phyloP scores from a whole-genome alignment of 2,797 vertebrate genomes.

The Parauchenoglanis punctatus region DNA sequence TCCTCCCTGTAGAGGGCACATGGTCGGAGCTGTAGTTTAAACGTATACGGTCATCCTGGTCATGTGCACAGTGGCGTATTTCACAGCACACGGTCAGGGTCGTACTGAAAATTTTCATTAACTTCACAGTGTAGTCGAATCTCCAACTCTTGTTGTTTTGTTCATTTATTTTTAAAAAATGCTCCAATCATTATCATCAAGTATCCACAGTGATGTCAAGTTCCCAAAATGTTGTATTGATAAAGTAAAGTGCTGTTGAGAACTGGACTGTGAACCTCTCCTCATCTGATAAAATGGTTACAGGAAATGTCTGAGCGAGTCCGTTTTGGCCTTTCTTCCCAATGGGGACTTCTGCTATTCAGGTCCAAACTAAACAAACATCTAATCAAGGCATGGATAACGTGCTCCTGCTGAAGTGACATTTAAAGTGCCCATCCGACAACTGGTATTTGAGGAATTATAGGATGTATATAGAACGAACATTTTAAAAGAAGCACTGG shows the following conservation, averaged over 20 bases:
- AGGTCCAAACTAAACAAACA: constrained; percentile 50
- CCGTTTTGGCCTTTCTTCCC: constrained; percentile 70
- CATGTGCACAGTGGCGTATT: neutral
- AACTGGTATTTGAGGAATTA: neutral
- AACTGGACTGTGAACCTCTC: constrained; percentile 62
- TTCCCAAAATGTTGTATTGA: constrained; percentile 42
- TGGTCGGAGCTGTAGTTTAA: constrained; percentile 31
- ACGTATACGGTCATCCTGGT: constrained; percentile 5
- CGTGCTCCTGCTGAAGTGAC: constrained; percentile 56
- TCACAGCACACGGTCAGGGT: neutral
- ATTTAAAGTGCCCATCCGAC: neutral
- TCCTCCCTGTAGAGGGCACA: constrained; percentile 18
- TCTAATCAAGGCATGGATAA: constrained; percentile 47
- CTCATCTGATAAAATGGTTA: constrained; percentile 79
- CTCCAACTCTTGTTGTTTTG: constrained; percentile 4
- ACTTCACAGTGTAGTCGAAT: neutral
- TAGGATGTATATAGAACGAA: neutral
- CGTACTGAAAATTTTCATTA: neutral
- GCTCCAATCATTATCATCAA: neutral
- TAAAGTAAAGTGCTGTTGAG: constrained; percentile 53
- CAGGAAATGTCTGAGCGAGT: constrained; percentile 78
- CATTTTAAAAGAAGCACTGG: neutral
- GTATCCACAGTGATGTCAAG: constrained; percentile 42
- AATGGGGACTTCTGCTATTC: constrained; percentile 55
- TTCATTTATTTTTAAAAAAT: neutral